Percentiles rank a stretch among this genome's conserved stretches.
Evolutionary conservation across 2,113 vertebrate species (phyloP).

Genomic region (Aldabrachelys gigantea): DNA sequence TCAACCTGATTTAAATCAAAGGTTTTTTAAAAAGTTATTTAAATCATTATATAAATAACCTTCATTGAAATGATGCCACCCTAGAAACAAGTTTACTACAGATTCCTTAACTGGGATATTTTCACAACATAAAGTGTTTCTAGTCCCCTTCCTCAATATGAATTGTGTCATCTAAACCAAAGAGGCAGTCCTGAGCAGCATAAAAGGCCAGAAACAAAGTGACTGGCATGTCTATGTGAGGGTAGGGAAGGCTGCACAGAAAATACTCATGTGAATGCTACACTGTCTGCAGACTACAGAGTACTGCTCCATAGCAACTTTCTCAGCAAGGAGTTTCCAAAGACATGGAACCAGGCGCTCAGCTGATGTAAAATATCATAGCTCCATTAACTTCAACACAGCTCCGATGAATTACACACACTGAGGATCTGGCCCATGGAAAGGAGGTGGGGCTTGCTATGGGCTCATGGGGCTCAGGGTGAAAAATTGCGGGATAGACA

Average conservation of each 20-base stretch:
- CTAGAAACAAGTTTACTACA: not conserved
- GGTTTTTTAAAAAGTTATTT: not conserved
- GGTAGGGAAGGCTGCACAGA: not conserved
- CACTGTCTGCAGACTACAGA: not conserved
- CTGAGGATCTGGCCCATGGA: not conserved
- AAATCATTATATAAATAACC: not conserved
- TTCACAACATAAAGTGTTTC: not conserved
- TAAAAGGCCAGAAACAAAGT: not conserved
- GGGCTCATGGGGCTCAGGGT: not conserved
- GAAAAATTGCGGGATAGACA: no score
- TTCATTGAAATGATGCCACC: not conserved
- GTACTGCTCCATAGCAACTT: not conserved
- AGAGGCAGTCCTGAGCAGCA: accelerated
- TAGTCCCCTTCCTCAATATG: not conserved
- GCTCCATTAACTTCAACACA: not conserved
- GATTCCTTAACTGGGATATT: not conserved
- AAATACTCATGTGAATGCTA: not conserved
- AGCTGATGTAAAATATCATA: not conserved
- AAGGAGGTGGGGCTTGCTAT: not conserved
- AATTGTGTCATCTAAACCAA: not conserved
- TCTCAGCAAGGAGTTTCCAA: not conserved
- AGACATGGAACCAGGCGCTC: not conserved
- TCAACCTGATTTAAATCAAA: not conserved
- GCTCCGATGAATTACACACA: not conserved
- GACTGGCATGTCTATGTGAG: accelerated